Conservation (phyloP, 2,797 vertebrate species). For the Petrocephalus sullivani region DNA sequence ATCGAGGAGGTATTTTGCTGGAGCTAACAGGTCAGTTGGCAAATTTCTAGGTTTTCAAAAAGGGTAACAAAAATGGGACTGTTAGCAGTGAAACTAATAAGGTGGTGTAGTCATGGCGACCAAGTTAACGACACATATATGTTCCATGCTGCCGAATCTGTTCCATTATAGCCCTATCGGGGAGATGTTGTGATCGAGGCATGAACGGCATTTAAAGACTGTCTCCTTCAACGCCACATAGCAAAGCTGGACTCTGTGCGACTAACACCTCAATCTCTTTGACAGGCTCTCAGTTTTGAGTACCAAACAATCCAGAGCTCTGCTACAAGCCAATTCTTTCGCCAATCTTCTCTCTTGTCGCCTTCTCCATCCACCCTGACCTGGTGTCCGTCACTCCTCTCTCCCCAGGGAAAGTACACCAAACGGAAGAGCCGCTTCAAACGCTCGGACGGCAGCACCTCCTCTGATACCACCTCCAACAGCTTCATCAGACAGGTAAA, state of each 20-base stretch:
- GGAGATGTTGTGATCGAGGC: background rate
- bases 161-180: background rate
- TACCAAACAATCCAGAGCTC: background rate
- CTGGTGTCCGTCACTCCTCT: background rate
- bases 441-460: conserved; percentile 92
- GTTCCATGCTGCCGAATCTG: background rate
- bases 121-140: background rate
- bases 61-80: background rate
- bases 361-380: background rate
- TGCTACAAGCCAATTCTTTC: background rate
- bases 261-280: background rate
- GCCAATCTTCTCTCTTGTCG: background rate
- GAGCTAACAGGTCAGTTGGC: background rate
- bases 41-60: background rate
- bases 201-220: background rate
- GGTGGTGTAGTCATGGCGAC: background rate
- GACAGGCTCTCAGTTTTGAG: background rate
- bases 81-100: background rate
- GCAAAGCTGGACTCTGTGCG: background rate
- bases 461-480: conserved; percentile 94
- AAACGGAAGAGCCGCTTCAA: conserved; percentile 93
- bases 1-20: background rate
- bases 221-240: background rate
- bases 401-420: conserved; percentile 79
- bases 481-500: conserved; percentile 95